phyloP scores from a whole-genome alignment of 2,113 vertebrate genomes.

The Archocentrus centrarchus region DNA sequence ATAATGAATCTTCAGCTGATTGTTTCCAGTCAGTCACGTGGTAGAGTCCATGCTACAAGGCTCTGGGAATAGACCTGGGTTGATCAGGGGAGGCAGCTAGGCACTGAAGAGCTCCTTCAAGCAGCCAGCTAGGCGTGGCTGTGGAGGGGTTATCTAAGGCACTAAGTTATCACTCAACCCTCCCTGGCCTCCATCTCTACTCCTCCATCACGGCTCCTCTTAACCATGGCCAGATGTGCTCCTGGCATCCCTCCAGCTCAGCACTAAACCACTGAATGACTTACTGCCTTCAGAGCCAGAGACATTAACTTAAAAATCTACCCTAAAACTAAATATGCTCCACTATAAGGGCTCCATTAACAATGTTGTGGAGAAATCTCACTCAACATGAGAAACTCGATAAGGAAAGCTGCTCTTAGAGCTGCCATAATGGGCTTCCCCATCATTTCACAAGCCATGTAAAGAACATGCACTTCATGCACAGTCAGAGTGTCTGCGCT shows the following conservation, averaged over 20 bases:
- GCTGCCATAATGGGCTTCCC: background rate
- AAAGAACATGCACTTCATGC: constrained; percentile 10
- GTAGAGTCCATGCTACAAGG: background rate
- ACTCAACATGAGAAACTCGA: background rate
- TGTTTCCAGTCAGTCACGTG: background rate
- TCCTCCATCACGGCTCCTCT: constrained; percentile 56
- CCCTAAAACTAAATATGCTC: constrained; percentile 33
- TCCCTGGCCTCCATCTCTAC: constrained; percentile 59
- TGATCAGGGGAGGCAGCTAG: background rate
- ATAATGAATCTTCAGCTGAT: background rate
- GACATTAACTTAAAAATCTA: constrained; percentile 45
- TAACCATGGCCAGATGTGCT: constrained; percentile 75
- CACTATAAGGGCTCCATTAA: constrained; percentile 20
- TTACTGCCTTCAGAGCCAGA: constrained; percentile 48
- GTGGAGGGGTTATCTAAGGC: constrained; percentile 71
- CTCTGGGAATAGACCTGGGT: background rate
- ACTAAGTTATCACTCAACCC: constrained; percentile 54
- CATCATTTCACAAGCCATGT: background rate
- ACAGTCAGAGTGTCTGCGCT: background rate
- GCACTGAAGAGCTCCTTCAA: constrained; percentile 17
- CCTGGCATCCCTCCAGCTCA: constrained; percentile 65
- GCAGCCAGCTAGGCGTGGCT: constrained; percentile 40
- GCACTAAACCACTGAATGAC: constrained; percentile 56
- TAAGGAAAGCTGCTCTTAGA: constrained; percentile 21
- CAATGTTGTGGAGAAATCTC: constrained; percentile 2